These are phyloP conservation scores for Sclerurus mexicanus DNA, from an alignment of 2,113 vertebrate species.

Conservation along the genomic window DNA sequence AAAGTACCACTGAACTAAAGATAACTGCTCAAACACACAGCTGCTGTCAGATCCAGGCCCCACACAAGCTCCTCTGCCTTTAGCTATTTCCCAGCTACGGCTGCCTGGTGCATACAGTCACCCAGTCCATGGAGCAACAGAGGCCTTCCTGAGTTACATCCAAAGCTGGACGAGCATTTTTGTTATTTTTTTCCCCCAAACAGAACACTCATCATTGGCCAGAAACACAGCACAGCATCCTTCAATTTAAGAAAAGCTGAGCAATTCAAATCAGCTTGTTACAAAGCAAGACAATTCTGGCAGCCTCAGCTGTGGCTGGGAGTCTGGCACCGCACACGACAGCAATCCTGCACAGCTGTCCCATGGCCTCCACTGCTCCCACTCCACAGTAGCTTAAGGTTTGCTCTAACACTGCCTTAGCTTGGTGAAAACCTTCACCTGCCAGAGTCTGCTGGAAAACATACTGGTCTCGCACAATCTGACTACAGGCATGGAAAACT, in stretches of 20 bases:
- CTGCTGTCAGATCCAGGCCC: neutral
- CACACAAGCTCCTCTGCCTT: neutral
- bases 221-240: neutral
- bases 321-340: neutral
- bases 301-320: neutral
- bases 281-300: neutral
- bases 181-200: neutral
- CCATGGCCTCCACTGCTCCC: rapidly evolving
- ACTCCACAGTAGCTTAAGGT: neutral
- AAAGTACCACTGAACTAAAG: neutral
- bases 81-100: neutral
- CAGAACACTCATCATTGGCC: neutral
- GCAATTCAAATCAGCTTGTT: neutral
- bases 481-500: neutral
- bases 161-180: neutral
- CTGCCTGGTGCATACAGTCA: neutral
- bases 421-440: neutral
- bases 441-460: neutral
- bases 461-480: rapidly evolving
- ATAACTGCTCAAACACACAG: neutral
- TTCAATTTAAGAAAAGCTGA: neutral
- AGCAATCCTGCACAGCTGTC: no score
- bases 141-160: neutral
- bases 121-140: neutral
- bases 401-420: neutral